A percentile compares a stretch with the other conserved stretches of the same genome.
Evolutionary conservation across 35 echinoderm and acorn worm genomes (phyloP).

Genomic region (Diadema setosum): DNA sequence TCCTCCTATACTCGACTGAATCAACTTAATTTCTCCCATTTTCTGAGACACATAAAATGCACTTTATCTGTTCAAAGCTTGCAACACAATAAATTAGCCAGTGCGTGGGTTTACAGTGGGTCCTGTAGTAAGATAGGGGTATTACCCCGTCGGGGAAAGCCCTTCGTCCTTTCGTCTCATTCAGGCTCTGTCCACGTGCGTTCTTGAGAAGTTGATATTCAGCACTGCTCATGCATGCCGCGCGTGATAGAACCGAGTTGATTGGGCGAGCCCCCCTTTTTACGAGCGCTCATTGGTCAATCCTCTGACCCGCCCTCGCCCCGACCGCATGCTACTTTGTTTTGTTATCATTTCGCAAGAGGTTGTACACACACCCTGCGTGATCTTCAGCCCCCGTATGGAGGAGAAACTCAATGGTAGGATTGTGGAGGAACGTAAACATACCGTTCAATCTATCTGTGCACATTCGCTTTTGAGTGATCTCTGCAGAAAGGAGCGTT

Average conservation of each 20-base stretch:
- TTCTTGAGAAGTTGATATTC: not conserved
- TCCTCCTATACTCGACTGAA: no score
- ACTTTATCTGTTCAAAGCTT: no score
- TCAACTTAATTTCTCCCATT: no score
- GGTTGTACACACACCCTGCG: conserved; percentile 15
- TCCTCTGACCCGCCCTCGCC: conserved; percentile 73
- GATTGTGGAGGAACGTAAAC: no score
- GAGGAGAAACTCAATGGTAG: no score
- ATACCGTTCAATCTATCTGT: no score
- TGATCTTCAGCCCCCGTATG: not conserved
- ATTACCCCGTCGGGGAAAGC: not conserved
- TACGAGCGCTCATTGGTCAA: conserved; percentile 70
- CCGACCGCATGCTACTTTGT: conserved; percentile 24
- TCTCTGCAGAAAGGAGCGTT: no score
- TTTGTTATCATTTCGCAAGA: conserved; percentile 29
- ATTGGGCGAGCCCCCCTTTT: conserved; percentile 68
- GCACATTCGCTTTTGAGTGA: no score
- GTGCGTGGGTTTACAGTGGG: no score
- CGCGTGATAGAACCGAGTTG: conserved; percentile 34
- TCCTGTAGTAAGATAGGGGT: not conserved
- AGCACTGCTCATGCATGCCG: conserved; percentile 48
- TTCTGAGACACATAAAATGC: no score
- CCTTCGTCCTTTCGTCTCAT: not conserved
- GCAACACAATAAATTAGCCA: no score
- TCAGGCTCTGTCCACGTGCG: conserved; percentile 33